Conservation (phyloP, 2,113 vertebrate species). For the Malurus cyaneus region DNA sequence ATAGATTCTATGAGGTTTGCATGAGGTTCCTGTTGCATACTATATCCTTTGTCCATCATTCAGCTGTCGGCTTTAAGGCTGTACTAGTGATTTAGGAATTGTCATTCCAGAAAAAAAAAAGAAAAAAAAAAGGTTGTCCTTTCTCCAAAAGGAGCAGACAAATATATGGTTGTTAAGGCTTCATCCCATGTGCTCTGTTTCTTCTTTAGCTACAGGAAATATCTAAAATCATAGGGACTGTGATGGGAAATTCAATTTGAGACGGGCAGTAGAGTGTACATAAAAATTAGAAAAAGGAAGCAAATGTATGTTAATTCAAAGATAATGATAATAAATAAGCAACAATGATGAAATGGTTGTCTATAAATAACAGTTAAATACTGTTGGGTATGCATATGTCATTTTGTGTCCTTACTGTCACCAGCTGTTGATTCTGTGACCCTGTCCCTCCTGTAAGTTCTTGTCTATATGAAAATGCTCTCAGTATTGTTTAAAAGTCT, state of each 20-base stretch:
- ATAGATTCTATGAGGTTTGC: neutral
- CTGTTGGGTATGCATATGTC: neutral
- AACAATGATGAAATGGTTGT: neutral
- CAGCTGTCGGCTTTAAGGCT: neutral
- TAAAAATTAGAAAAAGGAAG: neutral
- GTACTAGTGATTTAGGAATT: neutral
- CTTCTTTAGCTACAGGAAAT: conserved; percentile 7
- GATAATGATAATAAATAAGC: neutral
- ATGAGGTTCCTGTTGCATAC: neutral
- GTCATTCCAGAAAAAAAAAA: neutral
- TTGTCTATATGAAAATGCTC: neutral
- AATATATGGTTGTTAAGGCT: neutral
- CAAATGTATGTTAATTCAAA: neutral
- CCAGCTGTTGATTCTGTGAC: neutral
- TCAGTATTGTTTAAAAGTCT: neutral
- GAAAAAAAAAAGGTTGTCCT: neutral
- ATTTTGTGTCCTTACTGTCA: neutral
- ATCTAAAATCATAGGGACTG: neutral
- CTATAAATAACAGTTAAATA: neutral
- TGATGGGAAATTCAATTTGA: conserved; percentile 9
- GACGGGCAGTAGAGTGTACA: neutral
- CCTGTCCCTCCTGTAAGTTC: neutral
- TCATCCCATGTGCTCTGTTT: neutral
- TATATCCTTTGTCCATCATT: neutral
- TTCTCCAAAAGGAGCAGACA: neutral